Evolutionary conservation across 2,888 invertebrate genomes (phyloP), one percentile per base, ranked within the genome.

Genomic region (Rhodophaea formosa): DNA sequence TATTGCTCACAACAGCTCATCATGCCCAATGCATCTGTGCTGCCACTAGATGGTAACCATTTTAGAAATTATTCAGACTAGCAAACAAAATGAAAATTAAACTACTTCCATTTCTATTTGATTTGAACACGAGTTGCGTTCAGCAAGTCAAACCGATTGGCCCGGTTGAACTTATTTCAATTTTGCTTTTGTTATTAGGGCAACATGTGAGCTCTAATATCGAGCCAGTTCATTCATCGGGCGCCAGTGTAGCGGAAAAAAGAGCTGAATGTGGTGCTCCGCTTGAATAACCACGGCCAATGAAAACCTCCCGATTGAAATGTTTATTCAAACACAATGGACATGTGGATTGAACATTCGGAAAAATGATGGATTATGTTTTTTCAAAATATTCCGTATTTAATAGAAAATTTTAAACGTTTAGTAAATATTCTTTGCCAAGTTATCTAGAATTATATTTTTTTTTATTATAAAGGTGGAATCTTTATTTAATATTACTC

Each of bases 291-390:
- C 67, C 78, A 67, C 78, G 71, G 74, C 82, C 75, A 82, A 84
- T 84, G 85, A 77, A 84, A 84, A 79, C 80, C 80, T 79, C 76
- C 75, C 82, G 79, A 86, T 85, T 83, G 84, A 84, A 86, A 86
- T 86, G 82, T 87, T 84, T 85, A 82, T 85, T 77, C 83, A 81
- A 84, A 86, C 80, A 86, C 82, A 84, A 85, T 82, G 75, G 71
- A 74, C 74, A 76, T 80, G 75, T 75, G 74, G 74, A 75, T 75
- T 79, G 74, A 75, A 75, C 73, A 73, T 70, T 74, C 65, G 65
- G 72, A 69, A 66, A 60, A 64, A 71, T 70, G n/a, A 14, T 5
- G 42, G 8, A 30, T 15, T 15, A 17, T 42, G 14, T 42, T 44
- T 45, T 54, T 54, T 43, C 7, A 42, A 29, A 15, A 30, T n/a